A percentile compares a stretch with the other conserved stretches of the same genome.
These are phyloP conservation scores for Phymastichus coffea DNA, from an alignment of 1,140 invertebrate genomes.

Conservation along the genomic window DNA sequence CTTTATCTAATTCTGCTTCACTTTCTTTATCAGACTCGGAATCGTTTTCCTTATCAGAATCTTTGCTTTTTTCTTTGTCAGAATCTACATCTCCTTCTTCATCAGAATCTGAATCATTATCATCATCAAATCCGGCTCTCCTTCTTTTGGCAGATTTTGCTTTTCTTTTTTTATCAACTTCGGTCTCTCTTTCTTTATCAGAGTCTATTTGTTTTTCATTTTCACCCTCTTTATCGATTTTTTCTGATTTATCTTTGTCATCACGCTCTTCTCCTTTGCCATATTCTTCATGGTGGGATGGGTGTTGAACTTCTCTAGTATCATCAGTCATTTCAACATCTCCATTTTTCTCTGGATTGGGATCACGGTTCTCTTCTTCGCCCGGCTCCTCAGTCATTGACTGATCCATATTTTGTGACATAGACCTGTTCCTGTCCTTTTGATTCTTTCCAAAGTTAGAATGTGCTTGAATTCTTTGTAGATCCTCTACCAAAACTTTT, in stretches of 20 bases:
- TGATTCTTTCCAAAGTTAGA: slow-evolving; percentile 43
- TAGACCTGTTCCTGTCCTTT: slow-evolving; percentile 36
- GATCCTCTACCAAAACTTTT: slow-evolving; percentile 53
- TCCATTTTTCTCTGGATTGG: slow-evolving; percentile 50
- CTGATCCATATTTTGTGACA: slow-evolving; percentile 30
- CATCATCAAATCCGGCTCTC: no score
- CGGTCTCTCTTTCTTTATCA: background rate
- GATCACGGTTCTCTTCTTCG: slow-evolving; percentile 52
- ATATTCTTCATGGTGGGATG: no score
- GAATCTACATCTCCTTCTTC: background rate
- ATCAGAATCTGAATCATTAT: background rate
- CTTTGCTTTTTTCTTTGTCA: no score
- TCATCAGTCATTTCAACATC: background rate
- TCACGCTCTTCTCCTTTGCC: no score
- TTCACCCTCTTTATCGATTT: slow-evolving; percentile 28
- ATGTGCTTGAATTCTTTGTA: slow-evolving; percentile 49
- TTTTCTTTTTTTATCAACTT: background rate
- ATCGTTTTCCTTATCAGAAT: no score
- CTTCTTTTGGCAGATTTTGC: no score
- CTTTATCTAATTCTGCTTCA: slow-evolving; percentile 27
- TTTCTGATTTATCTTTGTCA: slow-evolving; percentile 13
- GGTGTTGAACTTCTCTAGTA: background rate
- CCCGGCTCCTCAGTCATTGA: slow-evolving; percentile 40
- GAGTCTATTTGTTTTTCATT: background rate
- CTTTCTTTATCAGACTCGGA: slow-evolving; percentile 11